phyloP scores from a whole-genome alignment of 2,113 vertebrate genomes.

The Daubentonia madagascariensis region DNA sequence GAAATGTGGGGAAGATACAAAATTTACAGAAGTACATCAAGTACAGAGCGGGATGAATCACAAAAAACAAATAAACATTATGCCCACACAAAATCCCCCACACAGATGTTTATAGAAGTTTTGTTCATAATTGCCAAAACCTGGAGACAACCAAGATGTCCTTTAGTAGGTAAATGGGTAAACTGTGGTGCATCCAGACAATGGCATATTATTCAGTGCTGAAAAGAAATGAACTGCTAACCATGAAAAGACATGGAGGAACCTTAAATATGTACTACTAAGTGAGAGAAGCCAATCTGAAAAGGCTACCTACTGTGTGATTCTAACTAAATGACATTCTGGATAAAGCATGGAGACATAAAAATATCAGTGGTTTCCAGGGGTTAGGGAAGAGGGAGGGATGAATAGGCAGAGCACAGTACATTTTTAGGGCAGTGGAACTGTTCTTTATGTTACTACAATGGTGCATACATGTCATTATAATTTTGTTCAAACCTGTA shows the following conservation, averaged over 20 bases:
- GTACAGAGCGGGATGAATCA: not conserved
- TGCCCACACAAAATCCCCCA: not conserved
- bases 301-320: not conserved
- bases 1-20: not conserved
- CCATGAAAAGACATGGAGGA: not conserved
- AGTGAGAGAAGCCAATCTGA: not conserved
- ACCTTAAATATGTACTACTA: not conserved
- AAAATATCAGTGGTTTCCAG: not conserved
- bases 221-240: not conserved
- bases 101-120: not conserved
- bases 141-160: not conserved
- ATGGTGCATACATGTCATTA: not conserved
- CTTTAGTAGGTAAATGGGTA: not conserved
- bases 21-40: not conserved
- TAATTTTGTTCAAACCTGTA: not conserved
- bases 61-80: not conserved
- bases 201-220: not conserved
- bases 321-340: not conserved
- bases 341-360: not conserved
- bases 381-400: not conserved
- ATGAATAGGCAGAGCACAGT: not conserved
- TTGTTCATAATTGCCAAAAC: not conserved
- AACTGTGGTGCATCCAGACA: not conserved
- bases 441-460: not conserved
- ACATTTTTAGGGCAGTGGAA: not conserved